Percentiles rank a stretch among this genome's conserved stretches.
Conservation (phyloP, 2,888 invertebrate species). For the Brenthis daphne region DNA sequence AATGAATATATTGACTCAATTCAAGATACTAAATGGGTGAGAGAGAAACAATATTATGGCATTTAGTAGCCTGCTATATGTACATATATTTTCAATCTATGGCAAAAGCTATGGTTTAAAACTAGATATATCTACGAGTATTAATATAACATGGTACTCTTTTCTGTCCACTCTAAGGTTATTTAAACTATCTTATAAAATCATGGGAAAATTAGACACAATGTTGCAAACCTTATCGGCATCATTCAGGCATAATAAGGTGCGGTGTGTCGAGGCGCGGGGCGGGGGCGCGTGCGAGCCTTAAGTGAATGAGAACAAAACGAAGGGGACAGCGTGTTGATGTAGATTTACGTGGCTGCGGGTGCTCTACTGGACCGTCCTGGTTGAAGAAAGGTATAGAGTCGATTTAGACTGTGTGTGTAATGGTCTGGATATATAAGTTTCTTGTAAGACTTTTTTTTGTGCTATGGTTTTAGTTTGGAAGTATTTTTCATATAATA, state of each 20-base stretch:
- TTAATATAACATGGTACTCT: no score
- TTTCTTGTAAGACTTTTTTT: no score
- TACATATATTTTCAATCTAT: no score
- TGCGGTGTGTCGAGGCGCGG: slow-evolving; percentile 32
- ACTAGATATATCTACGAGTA: no score
- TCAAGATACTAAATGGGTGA: no score
- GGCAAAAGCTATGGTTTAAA: no score
- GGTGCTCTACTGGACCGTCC: slow-evolving; percentile 74
- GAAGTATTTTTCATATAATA: background rate
- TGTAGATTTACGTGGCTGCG: slow-evolving; percentile 74
- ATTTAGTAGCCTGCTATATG: no score
- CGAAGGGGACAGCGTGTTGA: slow-evolving; percentile 73
- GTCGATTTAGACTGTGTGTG: slow-evolving; percentile 32
- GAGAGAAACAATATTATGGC: no score
- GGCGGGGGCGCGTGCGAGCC: slow-evolving; percentile 41
- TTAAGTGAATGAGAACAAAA: slow-evolving; percentile 72
- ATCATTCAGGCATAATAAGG: slow-evolving; percentile 45
- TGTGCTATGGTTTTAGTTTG: no score
- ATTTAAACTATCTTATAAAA: slow-evolving; percentile 7
- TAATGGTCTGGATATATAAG: no score
- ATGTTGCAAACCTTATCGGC: slow-evolving; percentile 20
- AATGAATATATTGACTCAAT: no score
- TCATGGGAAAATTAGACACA: slow-evolving; percentile 13
- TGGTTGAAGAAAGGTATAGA: slow-evolving; percentile 47
- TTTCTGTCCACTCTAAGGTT: background rate